A percentile compares a stretch with the other conserved stretches of the same genome.
Conservation (phyloP, 92 coral and sea anemone genomes). For the Palythoa grandis region DNA sequence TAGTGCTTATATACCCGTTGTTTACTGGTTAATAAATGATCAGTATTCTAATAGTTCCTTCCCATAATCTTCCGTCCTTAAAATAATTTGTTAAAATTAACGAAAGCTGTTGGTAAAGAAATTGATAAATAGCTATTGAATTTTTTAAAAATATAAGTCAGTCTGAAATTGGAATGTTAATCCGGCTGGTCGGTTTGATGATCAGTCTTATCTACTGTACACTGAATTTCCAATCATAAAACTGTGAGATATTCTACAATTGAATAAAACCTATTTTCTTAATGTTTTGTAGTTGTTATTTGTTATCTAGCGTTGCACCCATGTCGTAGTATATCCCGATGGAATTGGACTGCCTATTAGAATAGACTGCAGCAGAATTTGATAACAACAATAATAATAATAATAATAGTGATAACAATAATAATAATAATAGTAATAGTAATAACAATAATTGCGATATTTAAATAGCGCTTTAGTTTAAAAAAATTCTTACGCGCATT, state of each 20-base stretch:
- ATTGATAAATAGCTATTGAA: neutral
- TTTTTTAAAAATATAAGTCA: neutral
- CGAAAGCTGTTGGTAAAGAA: neutral
- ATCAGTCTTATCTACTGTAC: neutral
- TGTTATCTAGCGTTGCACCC: neutral
- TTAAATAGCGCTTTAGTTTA: too few relatives aligned
- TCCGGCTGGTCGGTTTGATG: neutral
- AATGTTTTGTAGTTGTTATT: neutral
- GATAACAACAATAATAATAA: too few relatives aligned
- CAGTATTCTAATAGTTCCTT: neutral
- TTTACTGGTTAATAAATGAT: neutral
- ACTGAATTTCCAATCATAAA: neutral
- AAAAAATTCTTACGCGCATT: too few relatives aligned
- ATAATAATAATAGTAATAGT: too few relatives aligned
- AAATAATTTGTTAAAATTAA: neutral
- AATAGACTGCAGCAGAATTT: too few relatives aligned
- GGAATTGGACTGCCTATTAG: too few relatives aligned
- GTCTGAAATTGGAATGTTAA: neutral
- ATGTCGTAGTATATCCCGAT: too few relatives aligned
- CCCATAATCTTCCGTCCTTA: neutral
- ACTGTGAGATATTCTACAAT: neutral
- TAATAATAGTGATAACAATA: too few relatives aligned
- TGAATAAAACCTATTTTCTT: constrained; percentile 10
- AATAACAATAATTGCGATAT: too few relatives aligned
- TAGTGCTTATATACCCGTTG: neutral